These are phyloP conservation scores for Hycleus phaleratus DNA, from an alignment of 1,140 invertebrate species.

Conservation along the genomic window DNA sequence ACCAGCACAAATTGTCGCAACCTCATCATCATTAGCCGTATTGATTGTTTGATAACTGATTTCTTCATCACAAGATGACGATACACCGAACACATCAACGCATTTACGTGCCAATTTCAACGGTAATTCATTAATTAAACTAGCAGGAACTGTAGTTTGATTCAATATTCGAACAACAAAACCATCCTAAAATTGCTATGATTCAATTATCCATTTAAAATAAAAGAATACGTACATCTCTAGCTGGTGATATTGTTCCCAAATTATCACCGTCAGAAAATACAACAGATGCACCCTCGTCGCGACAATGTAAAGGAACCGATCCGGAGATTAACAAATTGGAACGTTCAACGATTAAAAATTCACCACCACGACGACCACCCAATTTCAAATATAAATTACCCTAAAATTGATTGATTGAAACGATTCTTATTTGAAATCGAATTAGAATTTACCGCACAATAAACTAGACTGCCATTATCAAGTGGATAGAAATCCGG, in stretches of 20 bases:
- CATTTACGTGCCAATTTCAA: conserved; percentile 73
- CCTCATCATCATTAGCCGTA: conserved; percentile 61
- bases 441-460: conserved; percentile 53
- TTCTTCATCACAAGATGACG: conserved; percentile 59
- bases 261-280: conserved; percentile 81
- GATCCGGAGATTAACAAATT: conserved; percentile 50
- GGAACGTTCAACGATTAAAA: conserved; percentile 54
- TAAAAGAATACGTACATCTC: conserved; percentile 55
- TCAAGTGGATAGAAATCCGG: conserved; percentile 71
- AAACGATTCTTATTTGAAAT: not conserved
- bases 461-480: conserved; percentile 77
- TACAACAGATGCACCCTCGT: conserved; percentile 60
- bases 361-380: conserved; percentile 52
- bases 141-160: conserved; percentile 52
- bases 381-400: conserved; percentile 48
- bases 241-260: conserved; percentile 68
- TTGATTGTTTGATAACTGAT: conserved; percentile 43
- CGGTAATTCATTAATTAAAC: conserved; percentile 58
- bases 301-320: conserved; percentile 55
- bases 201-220: too few species aligned
- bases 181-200: conserved; percentile 56
- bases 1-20: conserved; percentile 57
- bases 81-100: conserved; percentile 66
- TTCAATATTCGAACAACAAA: conserved; percentile 75
- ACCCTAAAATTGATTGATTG: conserved; percentile 35